Evolutionary conservation across 2,797 vertebrate species (phyloP).

Genomic region (Manis javanica): DNA sequence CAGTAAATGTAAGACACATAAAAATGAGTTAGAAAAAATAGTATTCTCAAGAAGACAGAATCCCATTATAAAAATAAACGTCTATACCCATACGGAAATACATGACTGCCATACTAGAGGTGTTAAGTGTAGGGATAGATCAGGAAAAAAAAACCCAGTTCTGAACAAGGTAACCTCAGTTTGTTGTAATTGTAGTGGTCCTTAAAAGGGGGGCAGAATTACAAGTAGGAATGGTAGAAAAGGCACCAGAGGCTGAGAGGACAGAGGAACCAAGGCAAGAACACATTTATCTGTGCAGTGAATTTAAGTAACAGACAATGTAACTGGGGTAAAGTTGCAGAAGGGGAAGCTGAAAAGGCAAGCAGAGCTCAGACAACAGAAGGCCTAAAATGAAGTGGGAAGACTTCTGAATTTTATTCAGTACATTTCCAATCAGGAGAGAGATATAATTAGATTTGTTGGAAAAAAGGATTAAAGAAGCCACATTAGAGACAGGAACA

Average conservation of each 20-base stretch:
- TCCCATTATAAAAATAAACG: constrained; percentile 18
- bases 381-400: background rate
- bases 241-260: background rate
- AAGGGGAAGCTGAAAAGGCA: background rate
- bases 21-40: constrained; percentile 7
- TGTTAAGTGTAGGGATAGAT: background rate
- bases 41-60: constrained; percentile 5
- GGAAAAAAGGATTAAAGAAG: constrained; percentile 23
- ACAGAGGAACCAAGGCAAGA: background rate
- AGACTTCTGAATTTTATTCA: background rate
- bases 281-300: background rate
- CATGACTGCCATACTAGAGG: background rate
- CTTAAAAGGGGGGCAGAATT: background rate
- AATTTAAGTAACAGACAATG: background rate
- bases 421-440: background rate
- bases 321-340: background rate
- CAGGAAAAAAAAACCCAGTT: background rate
- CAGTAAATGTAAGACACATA: background rate
- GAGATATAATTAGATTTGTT: background rate
- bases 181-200: background rate
- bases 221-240: background rate
- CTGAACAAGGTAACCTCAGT: background rate
- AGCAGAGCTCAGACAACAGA: background rate
- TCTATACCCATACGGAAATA: background rate
- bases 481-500: background rate